A percentile compares a stretch with the other conserved stretches of the same genome.
Evolutionary conservation across 2,888 invertebrate species (phyloP).

Genomic region (Gasteruption jaculator): DNA sequence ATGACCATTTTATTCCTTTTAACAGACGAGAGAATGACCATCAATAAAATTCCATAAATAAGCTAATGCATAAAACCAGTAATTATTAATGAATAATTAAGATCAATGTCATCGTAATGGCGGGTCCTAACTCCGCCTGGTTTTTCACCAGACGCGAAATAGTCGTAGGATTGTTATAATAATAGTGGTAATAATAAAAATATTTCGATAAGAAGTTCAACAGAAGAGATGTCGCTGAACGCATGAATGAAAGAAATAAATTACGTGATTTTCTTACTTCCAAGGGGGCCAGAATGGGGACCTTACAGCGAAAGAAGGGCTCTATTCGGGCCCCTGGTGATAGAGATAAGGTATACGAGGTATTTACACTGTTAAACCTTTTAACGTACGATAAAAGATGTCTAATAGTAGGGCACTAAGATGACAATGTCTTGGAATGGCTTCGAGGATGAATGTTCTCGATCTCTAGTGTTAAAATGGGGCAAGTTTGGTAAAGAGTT

Average conservation of each 20-base stretch:
- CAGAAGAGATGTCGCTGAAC: too few species aligned
- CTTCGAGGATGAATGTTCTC: constrained; percentile 24
- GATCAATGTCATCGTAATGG: constrained; percentile 33
- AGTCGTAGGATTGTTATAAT: too few species aligned
- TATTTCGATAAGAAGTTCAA: too few species aligned
- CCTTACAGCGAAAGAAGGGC: constrained; percentile 15
- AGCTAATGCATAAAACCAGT: constrained; percentile 32
- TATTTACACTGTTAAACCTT: constrained; percentile 39
- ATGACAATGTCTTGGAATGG: constrained; percentile 27
- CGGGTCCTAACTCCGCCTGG: too few species aligned
- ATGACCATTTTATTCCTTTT: constrained; percentile 22
- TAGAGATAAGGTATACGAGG: constrained; percentile 28
- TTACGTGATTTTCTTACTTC: too few species aligned
- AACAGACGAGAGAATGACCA: constrained; percentile 38
- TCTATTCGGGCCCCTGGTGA: constrained; percentile 19
- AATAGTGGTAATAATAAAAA: too few species aligned
- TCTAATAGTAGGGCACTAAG: constrained; percentile 8
- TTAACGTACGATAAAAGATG: constrained; percentile 5
- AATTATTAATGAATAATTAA: constrained; percentile 22
- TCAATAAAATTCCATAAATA: constrained; percentile 41
- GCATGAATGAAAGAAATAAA: too few species aligned
- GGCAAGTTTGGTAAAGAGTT: too few species aligned
- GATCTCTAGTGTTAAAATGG: too few species aligned
- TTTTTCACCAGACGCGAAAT: too few species aligned
- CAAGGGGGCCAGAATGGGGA: constrained; percentile 25